Conservation (phyloP, 37 sponge, comb jelly and placozoan species). For the Ephydatia muelleri region DNA sequence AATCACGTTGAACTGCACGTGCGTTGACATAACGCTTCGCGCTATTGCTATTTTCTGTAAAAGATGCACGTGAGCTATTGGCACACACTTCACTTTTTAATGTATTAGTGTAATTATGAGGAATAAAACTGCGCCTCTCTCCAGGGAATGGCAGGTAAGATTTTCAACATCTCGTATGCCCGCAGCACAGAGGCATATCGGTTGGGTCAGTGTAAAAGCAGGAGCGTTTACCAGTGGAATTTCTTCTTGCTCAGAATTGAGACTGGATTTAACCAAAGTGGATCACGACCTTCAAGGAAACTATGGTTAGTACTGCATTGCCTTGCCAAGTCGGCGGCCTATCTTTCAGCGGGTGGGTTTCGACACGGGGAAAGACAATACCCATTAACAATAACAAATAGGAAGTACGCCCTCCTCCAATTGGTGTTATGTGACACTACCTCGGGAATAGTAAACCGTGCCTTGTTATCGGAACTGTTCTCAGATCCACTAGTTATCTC, state of each 20-base stretch:
- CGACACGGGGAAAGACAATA: background rate
- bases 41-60: background rate
- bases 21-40: background rate
- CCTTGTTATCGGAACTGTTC: no score
- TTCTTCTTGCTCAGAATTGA: slow-evolving; percentile 29
- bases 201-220: no score
- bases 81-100: background rate
- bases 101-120: background rate
- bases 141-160: slow-evolving; percentile 26
- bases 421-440: no score
- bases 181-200: background rate
- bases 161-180: background rate
- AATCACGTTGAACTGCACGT: no score
- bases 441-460: no score
- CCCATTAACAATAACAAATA: no score
- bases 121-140: background rate
- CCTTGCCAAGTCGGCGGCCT: no score
- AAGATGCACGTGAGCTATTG: background rate
- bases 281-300: slow-evolving; percentile 29
- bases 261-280: slow-evolving; percentile 39
- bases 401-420: no score
- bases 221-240: background rate
- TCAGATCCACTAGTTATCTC: background rate
- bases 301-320: slow-evolving; percentile 28
- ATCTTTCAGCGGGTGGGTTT: background rate